Conservation (phyloP, 2,888 invertebrate genomes). For the Drosophila trichaetosa region DNA sequence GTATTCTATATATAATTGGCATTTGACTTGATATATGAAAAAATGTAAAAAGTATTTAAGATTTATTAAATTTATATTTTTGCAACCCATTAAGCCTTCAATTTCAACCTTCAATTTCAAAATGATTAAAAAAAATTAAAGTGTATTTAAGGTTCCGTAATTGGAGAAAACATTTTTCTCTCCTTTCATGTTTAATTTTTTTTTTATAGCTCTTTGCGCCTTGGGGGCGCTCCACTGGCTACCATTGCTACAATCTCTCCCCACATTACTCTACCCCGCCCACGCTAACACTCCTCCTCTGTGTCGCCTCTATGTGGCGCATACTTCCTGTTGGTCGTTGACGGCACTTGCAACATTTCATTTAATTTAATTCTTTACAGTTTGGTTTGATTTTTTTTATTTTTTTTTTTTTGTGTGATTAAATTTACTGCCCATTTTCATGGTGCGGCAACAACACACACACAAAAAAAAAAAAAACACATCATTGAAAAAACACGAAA, state of each 20-base stretch:
- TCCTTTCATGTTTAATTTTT: constrained; percentile 52
- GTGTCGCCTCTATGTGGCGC: constrained; percentile 30
- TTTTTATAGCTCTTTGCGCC: constrained; percentile 48
- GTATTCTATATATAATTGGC: not conserved
- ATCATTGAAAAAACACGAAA: constrained; percentile 7
- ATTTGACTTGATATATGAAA: not conserved
- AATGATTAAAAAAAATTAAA: not conserved
- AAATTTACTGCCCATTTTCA: constrained; percentile 48
- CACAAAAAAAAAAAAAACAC: constrained; percentile 1
- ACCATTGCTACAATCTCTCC: not conserved
- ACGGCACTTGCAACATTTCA: constrained; percentile 62
- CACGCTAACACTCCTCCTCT: not conserved
- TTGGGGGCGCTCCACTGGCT: constrained; percentile 35
- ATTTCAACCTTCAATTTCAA: not conserved
- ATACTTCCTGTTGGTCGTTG: constrained; percentile 55
- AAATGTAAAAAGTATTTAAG: not conserved
- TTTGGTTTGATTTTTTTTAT: constrained; percentile 49
- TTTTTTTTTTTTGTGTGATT: constrained; percentile 25
- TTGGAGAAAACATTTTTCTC: not conserved
- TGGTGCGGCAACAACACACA: constrained; percentile 16
- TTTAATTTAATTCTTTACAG: constrained; percentile 60
- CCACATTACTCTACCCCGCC: too few species aligned
- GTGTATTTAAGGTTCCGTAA: constrained; percentile 22
- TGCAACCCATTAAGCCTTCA: not conserved
- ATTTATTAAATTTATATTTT: not conserved